These are phyloP conservation scores for Chrysoperla carnea DNA, from an alignment of 1,140 invertebrate species.

Conservation along the genomic window DNA sequence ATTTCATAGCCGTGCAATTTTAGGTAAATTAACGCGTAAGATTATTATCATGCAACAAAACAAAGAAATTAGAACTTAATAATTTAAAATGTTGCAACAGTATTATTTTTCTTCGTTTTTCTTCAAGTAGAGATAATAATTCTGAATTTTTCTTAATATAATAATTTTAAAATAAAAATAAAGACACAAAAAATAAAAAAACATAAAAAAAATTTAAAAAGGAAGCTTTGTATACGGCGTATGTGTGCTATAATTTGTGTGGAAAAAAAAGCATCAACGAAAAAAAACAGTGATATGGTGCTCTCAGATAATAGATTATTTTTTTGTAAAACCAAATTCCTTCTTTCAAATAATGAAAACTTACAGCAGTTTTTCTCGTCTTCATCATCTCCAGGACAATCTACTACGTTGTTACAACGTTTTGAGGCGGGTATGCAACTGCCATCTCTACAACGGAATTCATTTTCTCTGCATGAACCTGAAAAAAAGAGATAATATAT, in stretches of 20 bases:
- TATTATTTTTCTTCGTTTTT: too few relatives aligned
- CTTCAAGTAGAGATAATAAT: too few relatives aligned
- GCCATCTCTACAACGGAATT: constrained; percentile 34
- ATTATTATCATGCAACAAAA: too few relatives aligned
- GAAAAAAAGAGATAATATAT: neutral
- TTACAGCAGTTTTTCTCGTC: constrained; percentile 22
- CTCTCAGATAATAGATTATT: too few relatives aligned
- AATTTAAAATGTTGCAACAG: too few relatives aligned
- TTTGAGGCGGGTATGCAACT: constrained; percentile 23
- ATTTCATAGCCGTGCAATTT: too few relatives aligned
- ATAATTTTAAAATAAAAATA: neutral
- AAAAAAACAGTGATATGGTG: too few relatives aligned
- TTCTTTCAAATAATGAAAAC: too few relatives aligned
- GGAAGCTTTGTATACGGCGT: neutral
- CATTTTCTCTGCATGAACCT: constrained; percentile 25
- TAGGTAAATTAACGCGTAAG: too few relatives aligned
- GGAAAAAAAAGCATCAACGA: neutral
- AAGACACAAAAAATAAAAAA: constrained; percentile 2
- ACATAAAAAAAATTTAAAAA: neutral
- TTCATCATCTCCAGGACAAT: constrained; percentile 32
- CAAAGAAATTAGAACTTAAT: too few relatives aligned
- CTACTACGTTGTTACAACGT: constrained; percentile 27
- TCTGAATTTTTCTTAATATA: too few relatives aligned
- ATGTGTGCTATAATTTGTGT: neutral
- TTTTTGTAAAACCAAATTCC: too few relatives aligned